phyloP scores from a whole-genome alignment of 30 jellyfish, hydroid and myxozoan species.

The Mastigias papua region DNA sequence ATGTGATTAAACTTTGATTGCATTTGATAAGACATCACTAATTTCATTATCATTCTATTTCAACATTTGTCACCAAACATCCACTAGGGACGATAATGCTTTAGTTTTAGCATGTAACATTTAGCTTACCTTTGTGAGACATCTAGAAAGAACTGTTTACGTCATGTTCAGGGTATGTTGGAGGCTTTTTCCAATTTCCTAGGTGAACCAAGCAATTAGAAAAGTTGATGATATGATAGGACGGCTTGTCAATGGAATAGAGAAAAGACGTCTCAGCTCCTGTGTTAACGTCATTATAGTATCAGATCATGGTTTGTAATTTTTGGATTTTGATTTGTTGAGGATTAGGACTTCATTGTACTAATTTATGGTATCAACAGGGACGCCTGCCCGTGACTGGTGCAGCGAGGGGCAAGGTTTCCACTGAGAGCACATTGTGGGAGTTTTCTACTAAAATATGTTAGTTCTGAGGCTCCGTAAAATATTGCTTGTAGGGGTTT shows the following conservation, averaged over 20 bases:
- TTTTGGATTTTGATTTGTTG: not conserved
- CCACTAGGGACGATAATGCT: no score
- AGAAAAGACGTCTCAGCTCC: conserved; percentile 32
- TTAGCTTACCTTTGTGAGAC: not conserved
- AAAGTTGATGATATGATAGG: conserved; percentile 78
- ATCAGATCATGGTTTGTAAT: conserved; percentile 86
- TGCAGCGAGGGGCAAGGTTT: no score
- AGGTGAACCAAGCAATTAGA: conserved; percentile 75
- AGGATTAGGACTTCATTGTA: not conserved
- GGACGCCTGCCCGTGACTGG: no score
- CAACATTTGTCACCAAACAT: no score
- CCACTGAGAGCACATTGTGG: no score
- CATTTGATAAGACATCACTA: no score
- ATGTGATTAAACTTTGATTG: no score
- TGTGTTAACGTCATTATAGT: conserved; percentile 66
- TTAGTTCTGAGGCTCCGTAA: no score
- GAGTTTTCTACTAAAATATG: no score
- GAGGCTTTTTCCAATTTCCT: not conserved
- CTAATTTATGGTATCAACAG: not conserved
- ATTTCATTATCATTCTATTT: no score
- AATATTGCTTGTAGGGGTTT: no score
- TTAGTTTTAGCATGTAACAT: no score
- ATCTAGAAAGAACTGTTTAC: not conserved
- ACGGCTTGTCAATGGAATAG: conserved; percentile 52
- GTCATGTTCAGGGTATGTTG: not conserved